A percentile compares a stretch with the other conserved stretches of the same genome.
Evolutionary conservation across 2,888 invertebrate genomes (phyloP).

Genomic region (Amaurobius ferox): DNA sequence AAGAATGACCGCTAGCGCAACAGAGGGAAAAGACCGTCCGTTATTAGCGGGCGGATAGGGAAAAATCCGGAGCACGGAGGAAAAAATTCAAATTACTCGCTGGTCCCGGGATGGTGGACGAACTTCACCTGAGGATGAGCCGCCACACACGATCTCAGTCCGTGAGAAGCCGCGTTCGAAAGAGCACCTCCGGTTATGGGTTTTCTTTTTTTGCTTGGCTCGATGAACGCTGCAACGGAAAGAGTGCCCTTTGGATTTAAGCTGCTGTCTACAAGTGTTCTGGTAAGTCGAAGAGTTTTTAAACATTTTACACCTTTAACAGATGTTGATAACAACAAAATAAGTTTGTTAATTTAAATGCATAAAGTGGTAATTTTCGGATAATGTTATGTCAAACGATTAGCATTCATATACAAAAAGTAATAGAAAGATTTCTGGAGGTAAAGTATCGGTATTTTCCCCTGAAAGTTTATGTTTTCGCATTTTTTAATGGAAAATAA

Average conservation of each 20-base stretch:
- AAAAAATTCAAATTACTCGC: conserved; percentile 14
- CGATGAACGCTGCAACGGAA: background rate
- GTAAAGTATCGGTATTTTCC: too few species aligned
- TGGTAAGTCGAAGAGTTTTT: background rate
- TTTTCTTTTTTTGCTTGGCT: background rate
- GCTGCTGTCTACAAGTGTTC: background rate
- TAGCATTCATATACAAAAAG: too few species aligned
- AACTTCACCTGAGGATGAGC: conserved; percentile 16
- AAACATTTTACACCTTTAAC: too few species aligned
- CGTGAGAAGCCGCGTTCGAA: background rate
- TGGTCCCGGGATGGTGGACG: conserved; percentile 6
- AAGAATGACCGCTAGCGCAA: background rate
- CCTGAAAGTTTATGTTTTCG: too few species aligned
- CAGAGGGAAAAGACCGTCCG: conserved; percentile 1
- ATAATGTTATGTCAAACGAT: too few species aligned
- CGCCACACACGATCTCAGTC: background rate
- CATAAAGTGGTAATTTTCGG: too few species aligned
- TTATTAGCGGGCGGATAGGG: conserved; percentile 18
- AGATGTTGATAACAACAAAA: too few species aligned
- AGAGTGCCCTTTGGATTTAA: conserved; percentile 4
- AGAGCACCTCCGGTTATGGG: conserved; percentile 1
- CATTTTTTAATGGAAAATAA: too few species aligned
- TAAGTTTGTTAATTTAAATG: too few species aligned
- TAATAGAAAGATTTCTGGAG: too few species aligned
- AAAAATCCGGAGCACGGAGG: background rate